These are phyloP conservation scores for Dryobates pubescens DNA, from an alignment of 2,797 vertebrate genomes.

Conservation along the genomic window DNA sequence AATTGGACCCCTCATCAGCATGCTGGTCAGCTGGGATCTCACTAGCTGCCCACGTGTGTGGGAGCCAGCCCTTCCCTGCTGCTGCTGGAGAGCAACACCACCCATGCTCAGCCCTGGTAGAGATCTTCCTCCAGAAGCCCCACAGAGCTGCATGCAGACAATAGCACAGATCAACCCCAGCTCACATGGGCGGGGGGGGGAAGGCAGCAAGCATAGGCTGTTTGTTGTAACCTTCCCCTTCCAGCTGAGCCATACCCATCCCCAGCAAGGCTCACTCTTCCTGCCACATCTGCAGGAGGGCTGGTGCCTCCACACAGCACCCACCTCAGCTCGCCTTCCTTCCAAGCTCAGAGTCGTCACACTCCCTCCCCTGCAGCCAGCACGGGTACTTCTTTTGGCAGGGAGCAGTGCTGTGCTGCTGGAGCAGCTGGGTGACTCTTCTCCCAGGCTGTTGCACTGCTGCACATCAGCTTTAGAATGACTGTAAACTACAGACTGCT, in stretches of 20 bases:
- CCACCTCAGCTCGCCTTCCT: background rate
- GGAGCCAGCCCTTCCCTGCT: background rate
- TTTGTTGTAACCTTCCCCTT: background rate
- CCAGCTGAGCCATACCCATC: background rate
- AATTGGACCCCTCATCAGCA: background rate
- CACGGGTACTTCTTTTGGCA: background rate
- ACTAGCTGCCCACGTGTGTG: rapidly evolving
- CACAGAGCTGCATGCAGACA: background rate
- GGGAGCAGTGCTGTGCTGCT: background rate
- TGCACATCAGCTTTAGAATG: background rate
- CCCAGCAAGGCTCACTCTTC: background rate
- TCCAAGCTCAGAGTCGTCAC: background rate
- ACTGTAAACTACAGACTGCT: background rate
- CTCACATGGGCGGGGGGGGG: background rate
- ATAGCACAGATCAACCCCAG: rapidly evolving
- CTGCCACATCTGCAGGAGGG: background rate
- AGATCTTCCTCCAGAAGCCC: background rate
- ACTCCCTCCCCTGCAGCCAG: background rate
- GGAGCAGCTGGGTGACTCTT: slow-evolving; percentile 1
- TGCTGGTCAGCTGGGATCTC: background rate
- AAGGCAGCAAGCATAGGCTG: background rate
- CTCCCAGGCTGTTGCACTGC: background rate
- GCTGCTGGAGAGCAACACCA: background rate
- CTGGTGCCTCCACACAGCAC: background rate
- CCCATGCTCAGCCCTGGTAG: background rate